A percentile compares a stretch with the other conserved stretches of the same genome.
Conservation (phyloP, 2,888 invertebrate species). For the Melieria omissa region DNA sequence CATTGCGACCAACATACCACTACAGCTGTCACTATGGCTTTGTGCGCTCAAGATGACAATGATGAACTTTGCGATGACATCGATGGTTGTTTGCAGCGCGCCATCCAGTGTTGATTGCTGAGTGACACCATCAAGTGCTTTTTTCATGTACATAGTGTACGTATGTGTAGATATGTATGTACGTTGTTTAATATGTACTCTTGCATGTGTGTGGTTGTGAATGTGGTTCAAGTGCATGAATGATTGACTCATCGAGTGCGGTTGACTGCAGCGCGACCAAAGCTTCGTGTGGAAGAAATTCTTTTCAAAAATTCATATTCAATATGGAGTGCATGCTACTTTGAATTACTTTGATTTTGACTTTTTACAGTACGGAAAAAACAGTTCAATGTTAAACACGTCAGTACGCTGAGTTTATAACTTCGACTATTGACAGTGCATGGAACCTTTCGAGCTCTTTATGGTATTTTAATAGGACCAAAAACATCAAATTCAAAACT, state of each 20-base stretch:
- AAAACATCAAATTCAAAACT: too few relatives aligned
- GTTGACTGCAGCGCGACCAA: background rate
- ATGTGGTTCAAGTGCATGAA: slow-evolving; percentile 28
- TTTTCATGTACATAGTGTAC: background rate
- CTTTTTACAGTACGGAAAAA: too few relatives aligned
- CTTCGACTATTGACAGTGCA: too few relatives aligned
- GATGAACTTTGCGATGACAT: slow-evolving; percentile 34
- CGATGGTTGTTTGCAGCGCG: background rate
- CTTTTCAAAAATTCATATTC: too few relatives aligned
- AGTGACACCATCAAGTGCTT: background rate
- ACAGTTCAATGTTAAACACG: too few relatives aligned
- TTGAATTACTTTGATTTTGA: too few relatives aligned
- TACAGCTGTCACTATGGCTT: background rate
- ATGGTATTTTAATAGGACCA: too few relatives aligned
- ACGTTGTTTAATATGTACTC: background rate
- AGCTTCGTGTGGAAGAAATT: too few relatives aligned
- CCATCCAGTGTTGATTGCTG: background rate
- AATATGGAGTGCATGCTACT: too few relatives aligned
- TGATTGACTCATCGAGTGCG: slow-evolving; percentile 11
- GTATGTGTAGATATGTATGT: background rate
- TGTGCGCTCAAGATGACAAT: slow-evolving; percentile 30
- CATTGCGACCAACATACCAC: background rate
- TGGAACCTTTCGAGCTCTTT: too few relatives aligned
- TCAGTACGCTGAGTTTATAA: too few relatives aligned
- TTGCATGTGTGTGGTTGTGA: background rate